These are phyloP conservation scores for Piprites chloris DNA, from an alignment of 2,113 vertebrate species.

Conservation along the genomic window DNA sequence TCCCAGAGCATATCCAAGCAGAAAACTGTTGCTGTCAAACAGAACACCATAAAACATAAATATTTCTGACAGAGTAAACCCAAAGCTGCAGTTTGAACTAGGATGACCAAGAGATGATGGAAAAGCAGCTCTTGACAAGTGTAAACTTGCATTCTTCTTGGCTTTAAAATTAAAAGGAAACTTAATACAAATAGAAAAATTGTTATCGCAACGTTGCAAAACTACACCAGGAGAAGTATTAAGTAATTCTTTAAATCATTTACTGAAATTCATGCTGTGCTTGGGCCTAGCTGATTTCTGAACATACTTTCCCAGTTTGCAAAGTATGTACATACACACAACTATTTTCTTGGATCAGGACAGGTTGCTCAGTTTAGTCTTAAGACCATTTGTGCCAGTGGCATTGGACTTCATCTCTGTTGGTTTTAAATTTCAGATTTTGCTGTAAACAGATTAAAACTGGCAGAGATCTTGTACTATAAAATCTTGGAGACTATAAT, in stretches of 20 bases:
- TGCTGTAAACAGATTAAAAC: slow-evolving; percentile 90
- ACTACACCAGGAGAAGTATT: not conserved
- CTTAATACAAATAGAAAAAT: not conserved
- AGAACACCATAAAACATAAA: not conserved
- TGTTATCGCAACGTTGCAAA: not conserved
- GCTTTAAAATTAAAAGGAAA: not conserved
- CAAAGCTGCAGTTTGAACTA: not conserved
- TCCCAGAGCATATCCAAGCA: not conserved
- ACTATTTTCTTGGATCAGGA: not conserved
- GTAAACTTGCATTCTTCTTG: not conserved
- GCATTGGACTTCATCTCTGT: not conserved
- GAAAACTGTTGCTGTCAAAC: not conserved
- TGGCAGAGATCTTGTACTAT: slow-evolving; percentile 96
- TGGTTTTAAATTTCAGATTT: slow-evolving; percentile 82
- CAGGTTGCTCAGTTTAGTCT: not conserved
- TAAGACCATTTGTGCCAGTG: not conserved
- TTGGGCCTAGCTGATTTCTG: not conserved
- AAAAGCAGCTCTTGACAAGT: not conserved
- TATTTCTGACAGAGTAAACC: not conserved
- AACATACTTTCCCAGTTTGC: not conserved
- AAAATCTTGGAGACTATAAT: slow-evolving; percentile 94
- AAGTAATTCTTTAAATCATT: not conserved
- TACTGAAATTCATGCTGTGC: not conserved
- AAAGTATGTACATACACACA: fast-evolving
- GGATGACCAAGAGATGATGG: not conserved